Percentiles rank a stretch among this genome's conserved stretches.
Evolutionary conservation across 1,140 invertebrate genomes (phyloP).

Genomic region (Eueides isabella): DNA sequence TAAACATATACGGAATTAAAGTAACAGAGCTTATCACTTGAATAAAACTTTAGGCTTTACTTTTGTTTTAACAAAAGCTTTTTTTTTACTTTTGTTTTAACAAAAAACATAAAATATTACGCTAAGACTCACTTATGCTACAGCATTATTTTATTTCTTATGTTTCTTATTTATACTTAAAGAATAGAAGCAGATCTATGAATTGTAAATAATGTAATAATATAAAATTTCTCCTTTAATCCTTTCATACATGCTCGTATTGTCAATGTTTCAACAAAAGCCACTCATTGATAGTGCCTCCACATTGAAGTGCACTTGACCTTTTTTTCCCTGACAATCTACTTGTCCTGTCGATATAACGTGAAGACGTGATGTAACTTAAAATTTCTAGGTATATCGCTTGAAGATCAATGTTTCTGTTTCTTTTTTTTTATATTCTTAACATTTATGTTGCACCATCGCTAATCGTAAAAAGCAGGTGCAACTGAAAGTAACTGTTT

Average conservation of each 20-base stretch:
- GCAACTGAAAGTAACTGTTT: no score
- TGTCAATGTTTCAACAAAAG: conserved; percentile 32
- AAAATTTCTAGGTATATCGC: neutral
- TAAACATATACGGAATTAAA: no score
- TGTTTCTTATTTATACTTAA: neutral
- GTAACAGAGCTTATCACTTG: no score
- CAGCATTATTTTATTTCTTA: neutral
- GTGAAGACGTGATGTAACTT: conserved; percentile 4
- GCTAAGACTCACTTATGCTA: no score
- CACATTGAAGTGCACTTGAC: conserved; percentile 24
- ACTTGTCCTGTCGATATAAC: conserved; percentile 18
- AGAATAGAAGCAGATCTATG: neutral
- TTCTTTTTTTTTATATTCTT: neutral
- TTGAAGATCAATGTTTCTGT: no score
- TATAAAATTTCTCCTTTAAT: neutral
- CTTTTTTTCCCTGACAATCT: conserved; percentile 15
- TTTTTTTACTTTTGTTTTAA: no score
- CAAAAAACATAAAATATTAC: no score
- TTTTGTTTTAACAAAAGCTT: no score
- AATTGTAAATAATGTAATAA: neutral
- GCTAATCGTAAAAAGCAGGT: no score
- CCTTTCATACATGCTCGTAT: conserved; percentile 12
- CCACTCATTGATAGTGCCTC: conserved; percentile 17
- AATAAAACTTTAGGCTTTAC: no score
- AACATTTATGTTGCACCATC: no score